Evolutionary conservation across 2,888 invertebrate species (phyloP), one percentile per base, ranked within the genome.

Genomic region (Troides aeacus): DNA sequence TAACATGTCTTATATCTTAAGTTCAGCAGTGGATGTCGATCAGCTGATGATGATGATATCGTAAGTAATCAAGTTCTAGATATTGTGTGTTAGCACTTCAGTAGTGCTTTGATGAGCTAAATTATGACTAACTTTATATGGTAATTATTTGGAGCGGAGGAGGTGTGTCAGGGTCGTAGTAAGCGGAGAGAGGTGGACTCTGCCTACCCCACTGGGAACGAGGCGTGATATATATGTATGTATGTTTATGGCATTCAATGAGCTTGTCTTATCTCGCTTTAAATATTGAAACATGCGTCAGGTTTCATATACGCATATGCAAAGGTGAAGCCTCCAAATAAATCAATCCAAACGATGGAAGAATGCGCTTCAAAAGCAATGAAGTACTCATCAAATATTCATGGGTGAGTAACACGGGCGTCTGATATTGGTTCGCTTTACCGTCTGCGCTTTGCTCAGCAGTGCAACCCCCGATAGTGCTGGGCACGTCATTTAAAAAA

Each of bases 381-480:
- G 57, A 58, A 58, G 57, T 23, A 58, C 57, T 58, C 57, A 58
- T 58, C 57, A 58, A 58, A 58, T 58, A 58, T 58, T 58, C 57
- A 58, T 58, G 57, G 57, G 1, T 23, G 57, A 58, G 57, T 58
- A n/a, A 64, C 42, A 57, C 39, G 7, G 21, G 7, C 12, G 39
- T 23, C 24, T 39, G 12, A 21, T 56, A 50, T 24, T 30, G 17
- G 23, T 24, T 53, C 57, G 17, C 57, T 36, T 57, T 64, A 30
- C 56, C 39, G 57, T 58, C 57, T 58, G 57, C 23, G 23, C 57
- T 10, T 21, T 23, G 57, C 57, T 23, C 57, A 58, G 57, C 23
- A 24, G 21, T 39, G 12, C 21, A 64, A 21, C 23, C 23, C 23
- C 57, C 23, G 23, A 24, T 58, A n/a, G 24, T 1, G 23, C 2